A percentile compares a stretch with the other conserved stretches of the same genome.
These are phyloP conservation scores for Odiellus spinosus DNA, from an alignment of 2,888 invertebrate genomes.

Conservation along the genomic window DNA sequence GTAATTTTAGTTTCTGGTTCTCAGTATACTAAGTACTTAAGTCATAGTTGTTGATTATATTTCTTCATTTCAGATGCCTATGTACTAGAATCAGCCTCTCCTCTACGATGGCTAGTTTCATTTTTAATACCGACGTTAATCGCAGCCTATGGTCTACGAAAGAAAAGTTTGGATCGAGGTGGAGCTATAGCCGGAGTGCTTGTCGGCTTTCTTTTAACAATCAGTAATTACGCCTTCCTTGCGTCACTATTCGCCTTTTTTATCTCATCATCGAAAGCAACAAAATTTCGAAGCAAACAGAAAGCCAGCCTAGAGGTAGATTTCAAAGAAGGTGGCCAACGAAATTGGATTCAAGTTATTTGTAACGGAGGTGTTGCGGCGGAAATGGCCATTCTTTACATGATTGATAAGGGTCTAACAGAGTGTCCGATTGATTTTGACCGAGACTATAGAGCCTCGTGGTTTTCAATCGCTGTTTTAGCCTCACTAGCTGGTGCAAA, in stretches of 20 bases:
- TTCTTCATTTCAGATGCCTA: no score
- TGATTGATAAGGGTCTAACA: conserved; percentile 54
- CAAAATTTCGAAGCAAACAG: conserved; percentile 46
- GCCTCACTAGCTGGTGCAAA: conserved; percentile 62
- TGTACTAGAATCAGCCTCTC: no score
- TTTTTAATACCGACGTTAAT: no score
- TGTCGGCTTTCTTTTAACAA: conserved; percentile 57
- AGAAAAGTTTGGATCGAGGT: no score
- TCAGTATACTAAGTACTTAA: no score
- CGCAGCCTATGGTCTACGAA: no score
- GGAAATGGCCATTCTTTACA: conserved; percentile 55
- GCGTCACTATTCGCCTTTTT: conserved; percentile 58
- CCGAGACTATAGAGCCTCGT: conserved; percentile 49
- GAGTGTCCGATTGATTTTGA: conserved; percentile 63
- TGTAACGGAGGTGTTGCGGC: conserved; percentile 80
- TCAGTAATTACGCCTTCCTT: conserved; percentile 60
- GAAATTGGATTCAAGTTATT: conserved; percentile 76
- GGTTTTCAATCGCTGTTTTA: conserved; percentile 61
- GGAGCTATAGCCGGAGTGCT: conserved; percentile 23
- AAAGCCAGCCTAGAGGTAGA: conserved; percentile 51
- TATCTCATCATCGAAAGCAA: conserved; percentile 59
- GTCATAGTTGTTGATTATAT: no score
- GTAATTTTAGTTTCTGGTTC: no score
- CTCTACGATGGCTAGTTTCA: no score
- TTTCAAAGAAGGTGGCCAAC: conserved; percentile 67